These are phyloP conservation scores for Holothuria glaberrima DNA, from an alignment of 35 echinoderm and acorn worm genomes.

Conservation along the genomic window DNA sequence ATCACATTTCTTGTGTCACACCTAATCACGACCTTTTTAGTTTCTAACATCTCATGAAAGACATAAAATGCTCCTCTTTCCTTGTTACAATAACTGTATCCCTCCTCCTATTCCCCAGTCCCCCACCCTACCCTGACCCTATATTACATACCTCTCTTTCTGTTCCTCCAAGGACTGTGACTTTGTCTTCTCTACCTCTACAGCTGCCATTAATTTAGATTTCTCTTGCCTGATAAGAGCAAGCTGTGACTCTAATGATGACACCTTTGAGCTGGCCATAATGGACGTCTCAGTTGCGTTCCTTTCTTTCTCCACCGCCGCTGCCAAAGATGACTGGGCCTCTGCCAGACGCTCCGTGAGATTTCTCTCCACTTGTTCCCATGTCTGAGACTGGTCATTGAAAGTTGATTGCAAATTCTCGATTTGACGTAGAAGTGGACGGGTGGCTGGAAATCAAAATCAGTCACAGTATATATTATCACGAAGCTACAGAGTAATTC, in stretches of 20 bases:
- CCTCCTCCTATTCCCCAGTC: not conserved
- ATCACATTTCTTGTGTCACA: too few relatives aligned
- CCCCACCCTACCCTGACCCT: not conserved
- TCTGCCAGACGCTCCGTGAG: slow-evolving; percentile 87
- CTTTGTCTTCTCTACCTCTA: slow-evolving; percentile 89
- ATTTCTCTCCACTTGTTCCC: slow-evolving; percentile 93
- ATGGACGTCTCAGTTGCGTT: slow-evolving; percentile 71
- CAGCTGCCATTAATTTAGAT: slow-evolving; percentile 55
- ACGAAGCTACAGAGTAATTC: too few relatives aligned
- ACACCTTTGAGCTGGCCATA: slow-evolving; percentile 77
- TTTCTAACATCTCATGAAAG: too few relatives aligned
- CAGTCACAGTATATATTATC: too few relatives aligned
- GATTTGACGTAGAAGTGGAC: slow-evolving; percentile 89
- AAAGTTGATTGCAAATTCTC: slow-evolving; percentile 95
- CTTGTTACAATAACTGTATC: too few relatives aligned
- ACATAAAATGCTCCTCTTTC: too few relatives aligned
- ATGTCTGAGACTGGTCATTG: slow-evolving; percentile 84
- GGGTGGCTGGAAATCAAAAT: slow-evolving; percentile 69
- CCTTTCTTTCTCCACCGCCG: slow-evolving; percentile 81
- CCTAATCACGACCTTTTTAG: too few relatives aligned
- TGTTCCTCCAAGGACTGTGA: slow-evolving; percentile 82
- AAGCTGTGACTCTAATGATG: slow-evolving; percentile 93
- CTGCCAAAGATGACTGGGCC: slow-evolving; percentile 73
- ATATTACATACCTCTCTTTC: slow-evolving; percentile 69
- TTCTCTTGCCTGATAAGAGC: slow-evolving; percentile 91